Base-by-base conservation (phyloP, 2,113 vertebrate genomes). In the Paramormyrops kingsleyae region DNA sequence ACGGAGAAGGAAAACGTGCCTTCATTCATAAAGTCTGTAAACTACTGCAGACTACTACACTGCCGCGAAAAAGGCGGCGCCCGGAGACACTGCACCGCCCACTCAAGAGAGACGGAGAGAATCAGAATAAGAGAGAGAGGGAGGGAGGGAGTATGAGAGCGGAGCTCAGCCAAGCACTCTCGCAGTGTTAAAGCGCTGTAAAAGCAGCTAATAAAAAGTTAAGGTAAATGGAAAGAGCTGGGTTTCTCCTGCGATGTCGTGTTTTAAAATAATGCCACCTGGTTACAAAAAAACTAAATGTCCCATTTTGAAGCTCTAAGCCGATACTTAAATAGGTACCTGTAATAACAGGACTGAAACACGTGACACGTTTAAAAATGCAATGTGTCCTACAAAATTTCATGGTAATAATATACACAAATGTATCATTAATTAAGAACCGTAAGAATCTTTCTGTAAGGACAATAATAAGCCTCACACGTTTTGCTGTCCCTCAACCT, bases 21-120 rank as follows among this genome's bases (percentile, higher is more conserved):
- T 94, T 91, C 94, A 95, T 95, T 95, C 94, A 95, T 93, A 94
- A 95, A 95, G 94, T 93, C 92, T 90, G 88, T 91, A 91, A 93
- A 92, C 93, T 92, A 92, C 94, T 93, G 90, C 39, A 90, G 90
- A 94, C 92, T 94, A 93, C 92, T 94, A 94, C 94, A 93, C 92
- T 93, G 91, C 90, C 93, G 90, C 93, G 93, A 91, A 92, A 91
- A 91, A 91, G 92, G 89, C 91, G 94, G 94, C 59, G 93, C 92
- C 59, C 91, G 0, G 52, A 46, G 89, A 49, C 83, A 80, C 70
- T 15, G 91, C 92, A 42, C 92, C 92, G 92, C 92, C 88, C 92
- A 90, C 89, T 44, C 87, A 19, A 44, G 88, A 27, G 88, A 53
- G 27, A 27, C 15, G 19, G 8, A 15, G 42, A 59, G 31, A 49